Evolutionary conservation across 2,113 vertebrate genomes (phyloP).

Genomic region (Haplochromis vanheusdeni): DNA sequence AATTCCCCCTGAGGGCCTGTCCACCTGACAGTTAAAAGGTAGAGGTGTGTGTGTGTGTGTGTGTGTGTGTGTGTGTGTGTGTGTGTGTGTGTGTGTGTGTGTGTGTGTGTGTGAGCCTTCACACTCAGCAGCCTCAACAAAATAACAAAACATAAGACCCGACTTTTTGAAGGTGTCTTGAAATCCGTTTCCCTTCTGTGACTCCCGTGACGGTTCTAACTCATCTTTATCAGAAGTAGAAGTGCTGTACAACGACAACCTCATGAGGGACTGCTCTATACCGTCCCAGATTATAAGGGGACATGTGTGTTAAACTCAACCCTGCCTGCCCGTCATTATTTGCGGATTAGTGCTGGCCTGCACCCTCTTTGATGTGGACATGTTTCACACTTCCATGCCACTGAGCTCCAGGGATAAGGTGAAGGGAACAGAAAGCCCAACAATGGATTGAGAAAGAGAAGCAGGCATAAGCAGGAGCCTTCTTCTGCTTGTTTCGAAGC

Average conservation of each 20-base stretch:
- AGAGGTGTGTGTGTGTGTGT: background rate
- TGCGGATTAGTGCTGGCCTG: constrained; percentile 66
- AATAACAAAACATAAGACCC: background rate
- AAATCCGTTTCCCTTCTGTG: background rate
- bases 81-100: background rate
- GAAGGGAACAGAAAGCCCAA: background rate
- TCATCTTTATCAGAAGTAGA: background rate
- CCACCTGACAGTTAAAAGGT: constrained; percentile 2
- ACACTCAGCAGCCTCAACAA: background rate
- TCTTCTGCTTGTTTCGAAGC: constrained; percentile 26
- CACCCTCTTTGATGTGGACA: constrained; percentile 55
- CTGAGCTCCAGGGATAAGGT: constrained; percentile 15
- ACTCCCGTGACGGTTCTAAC: background rate
- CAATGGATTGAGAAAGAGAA: background rate
- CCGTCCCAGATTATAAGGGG: background rate
- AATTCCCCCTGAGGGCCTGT: constrained; percentile 28
- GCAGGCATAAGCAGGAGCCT: constrained; percentile 1
- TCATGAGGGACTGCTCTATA: background rate
- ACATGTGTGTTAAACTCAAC: constrained; percentile 31
- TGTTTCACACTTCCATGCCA: constrained; percentile 52
- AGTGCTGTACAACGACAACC: background rate
- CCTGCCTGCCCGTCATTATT: constrained; percentile 58
- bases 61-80: background rate
- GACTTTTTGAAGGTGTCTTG: background rate
- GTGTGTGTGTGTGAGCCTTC: background rate